These are phyloP conservation scores for Sipunculus nudus DNA, from an alignment of 2,888 invertebrate species.

Conservation along the genomic window DNA sequence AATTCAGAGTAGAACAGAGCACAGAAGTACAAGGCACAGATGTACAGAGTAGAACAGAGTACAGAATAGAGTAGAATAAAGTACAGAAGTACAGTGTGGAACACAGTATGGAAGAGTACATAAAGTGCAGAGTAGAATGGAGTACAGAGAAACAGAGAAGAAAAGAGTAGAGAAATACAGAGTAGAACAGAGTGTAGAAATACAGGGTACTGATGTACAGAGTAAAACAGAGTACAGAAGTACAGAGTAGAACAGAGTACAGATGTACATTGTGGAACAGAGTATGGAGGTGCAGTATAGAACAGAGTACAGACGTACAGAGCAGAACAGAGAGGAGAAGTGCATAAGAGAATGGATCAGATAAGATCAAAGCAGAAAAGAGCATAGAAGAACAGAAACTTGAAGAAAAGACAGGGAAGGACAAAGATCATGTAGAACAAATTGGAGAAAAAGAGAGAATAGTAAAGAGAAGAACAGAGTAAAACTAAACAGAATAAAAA, in stretches of 20 bases:
- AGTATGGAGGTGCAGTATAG: constrained; percentile 8
- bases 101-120: constrained; percentile 3
- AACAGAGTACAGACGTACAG: constrained; percentile 2
- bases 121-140: constrained; percentile 8
- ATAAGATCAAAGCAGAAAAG: constrained; percentile 15
- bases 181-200: constrained; percentile 14
- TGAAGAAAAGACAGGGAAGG: constrained; percentile 3
- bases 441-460: constrained; percentile 20
- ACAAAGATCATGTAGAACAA: constrained; percentile 18
- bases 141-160: constrained; percentile 14
- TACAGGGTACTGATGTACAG: constrained; percentile 14
- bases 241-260: constrained; percentile 10
- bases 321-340: constrained; percentile 15
- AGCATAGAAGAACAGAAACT: constrained; percentile 2
- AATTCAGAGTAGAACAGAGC: constrained; percentile 8
- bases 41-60: constrained; percentile 16
- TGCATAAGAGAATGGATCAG: constrained; percentile 8
- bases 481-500: constrained; percentile 8
- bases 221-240: constrained; percentile 14
- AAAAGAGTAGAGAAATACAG: constrained; percentile 21
- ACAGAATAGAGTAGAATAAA: constrained; percentile 16
- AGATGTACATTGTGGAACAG: constrained; percentile 6
- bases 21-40: constrained; percentile 7
- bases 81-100: constrained; percentile 14
- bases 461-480: constrained; percentile 17